Evolutionary conservation across 2,797 vertebrate species (phyloP).

Genomic region (Macropus fuliginosus): DNA sequence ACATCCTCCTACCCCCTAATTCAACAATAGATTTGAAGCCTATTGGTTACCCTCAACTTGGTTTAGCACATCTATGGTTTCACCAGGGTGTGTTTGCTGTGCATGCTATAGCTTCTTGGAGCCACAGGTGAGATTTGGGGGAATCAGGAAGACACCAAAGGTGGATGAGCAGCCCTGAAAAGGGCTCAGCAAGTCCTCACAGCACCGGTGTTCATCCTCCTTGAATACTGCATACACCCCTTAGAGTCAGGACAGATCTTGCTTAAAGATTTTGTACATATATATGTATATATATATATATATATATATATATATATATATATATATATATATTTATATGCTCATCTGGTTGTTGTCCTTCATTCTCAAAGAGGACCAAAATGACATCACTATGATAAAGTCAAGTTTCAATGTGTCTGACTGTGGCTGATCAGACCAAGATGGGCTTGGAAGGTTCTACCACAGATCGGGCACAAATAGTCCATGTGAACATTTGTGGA

Average conservation of each 20-base stretch:
- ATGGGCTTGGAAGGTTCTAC: no score
- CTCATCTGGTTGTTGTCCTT: no score
- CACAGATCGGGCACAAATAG: no score
- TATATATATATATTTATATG: neutral
- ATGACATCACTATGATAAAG: no score
- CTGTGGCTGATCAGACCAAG: no score
- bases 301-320: neutral
- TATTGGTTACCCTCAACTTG: neutral
- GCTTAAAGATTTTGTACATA: neutral
- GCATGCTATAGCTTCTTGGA: neutral
- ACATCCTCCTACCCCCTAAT: neutral
- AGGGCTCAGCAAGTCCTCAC: neutral
- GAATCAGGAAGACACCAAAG: neutral
- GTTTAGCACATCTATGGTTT: neutral
- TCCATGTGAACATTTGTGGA: no score
- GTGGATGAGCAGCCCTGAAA: neutral
- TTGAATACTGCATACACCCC: neutral
- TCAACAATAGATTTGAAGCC: neutral
- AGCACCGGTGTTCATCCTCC: neutral
- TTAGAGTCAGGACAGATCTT: neutral
- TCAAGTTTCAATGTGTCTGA: no score
- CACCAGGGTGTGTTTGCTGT: neutral
- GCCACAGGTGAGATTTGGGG: neutral
- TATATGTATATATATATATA: neutral
- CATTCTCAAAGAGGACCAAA: no score